Base-by-base conservation (phyloP, 1,140 invertebrate genomes). In the Rhopalosiphum maidis region DNA sequence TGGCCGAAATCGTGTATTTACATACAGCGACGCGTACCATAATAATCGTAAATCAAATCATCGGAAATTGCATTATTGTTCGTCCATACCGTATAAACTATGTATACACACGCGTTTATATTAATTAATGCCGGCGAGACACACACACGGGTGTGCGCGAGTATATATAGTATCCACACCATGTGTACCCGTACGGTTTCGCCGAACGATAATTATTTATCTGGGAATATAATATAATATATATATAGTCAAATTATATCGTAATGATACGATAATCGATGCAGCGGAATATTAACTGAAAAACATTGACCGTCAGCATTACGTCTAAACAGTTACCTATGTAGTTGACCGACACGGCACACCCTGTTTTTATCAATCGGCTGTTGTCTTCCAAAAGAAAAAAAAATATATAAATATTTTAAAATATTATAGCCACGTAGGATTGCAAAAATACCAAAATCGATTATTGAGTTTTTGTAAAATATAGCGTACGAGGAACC, bases 21-120 rank as follows among this genome's bases (percentile, higher is more conserved):
- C 85, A 86, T 86, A 86, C 85, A 46, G 25, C 41, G 15, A 30
- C 41, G 85, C 41, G 22, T 9, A 88, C 48, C n/a, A 88, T 88
- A 88, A 88, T 51, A 54, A 88, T 22, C 87, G 37, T 88, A 48
- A 54, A 35, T 54, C 87, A 35, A 54, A 88, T 88, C 30, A 54
- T 54, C 21, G n/a, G 87, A 54, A 51, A 51, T 88, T 35, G 87
- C 48, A 48, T 88, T 88, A 88, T 88, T 88, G 87, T 88, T 88
- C 48, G n/a, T 35, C 41, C 46, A 88, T 51, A 51, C 46, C 18
- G 41, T 41, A 46, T 41, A 43, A 2, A 46, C 15, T 77, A 77
- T n/a, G 60, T 77, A n/a, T 77, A 77, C 60, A n/a, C 60, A 6
- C n/a, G n/a, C 60, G 30, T 77, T 77, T 87, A n/a, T 51, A 51